These are phyloP conservation scores for Leptura quadrifasciata DNA, from an alignment of 2,888 invertebrate species.

Conservation along the genomic window DNA sequence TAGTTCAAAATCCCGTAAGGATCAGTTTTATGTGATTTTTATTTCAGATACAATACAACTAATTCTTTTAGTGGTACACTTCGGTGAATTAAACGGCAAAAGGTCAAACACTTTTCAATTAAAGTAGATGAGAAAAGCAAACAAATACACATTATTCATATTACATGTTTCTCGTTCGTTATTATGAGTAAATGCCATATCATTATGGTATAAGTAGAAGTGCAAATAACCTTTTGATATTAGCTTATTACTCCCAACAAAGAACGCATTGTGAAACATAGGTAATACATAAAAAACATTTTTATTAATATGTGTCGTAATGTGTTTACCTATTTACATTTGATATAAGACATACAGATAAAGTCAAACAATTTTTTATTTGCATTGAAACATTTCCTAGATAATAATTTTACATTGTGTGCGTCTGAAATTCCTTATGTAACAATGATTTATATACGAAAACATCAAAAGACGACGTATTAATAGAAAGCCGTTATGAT, in stretches of 20 bases:
- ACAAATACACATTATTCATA: too few species aligned
- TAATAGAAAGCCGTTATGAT: constrained; percentile 17
- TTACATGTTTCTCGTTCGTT: too few species aligned
- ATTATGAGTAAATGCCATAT: too few species aligned
- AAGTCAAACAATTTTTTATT: background rate
- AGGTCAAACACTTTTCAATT: too few species aligned
- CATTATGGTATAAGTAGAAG: background rate
- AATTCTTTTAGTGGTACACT: too few species aligned
- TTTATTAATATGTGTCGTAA: background rate
- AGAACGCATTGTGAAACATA: background rate
- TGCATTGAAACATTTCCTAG: background rate
- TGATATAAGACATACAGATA: background rate
- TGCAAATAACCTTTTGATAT: background rate
- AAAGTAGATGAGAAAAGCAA: too few species aligned
- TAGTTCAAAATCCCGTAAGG: too few species aligned
- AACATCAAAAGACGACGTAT: background rate
- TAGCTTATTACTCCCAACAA: background rate
- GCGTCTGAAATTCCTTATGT: constrained; percentile 10
- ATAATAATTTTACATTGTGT: background rate
- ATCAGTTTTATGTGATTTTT: too few species aligned
- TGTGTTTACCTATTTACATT: background rate
- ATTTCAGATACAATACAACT: too few species aligned
- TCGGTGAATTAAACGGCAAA: too few species aligned
- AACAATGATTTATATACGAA: constrained; percentile 21
- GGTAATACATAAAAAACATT: background rate